Evolutionary conservation across 2,113 vertebrate genomes (phyloP).

Genomic region (Tragelaphus scriptus): DNA sequence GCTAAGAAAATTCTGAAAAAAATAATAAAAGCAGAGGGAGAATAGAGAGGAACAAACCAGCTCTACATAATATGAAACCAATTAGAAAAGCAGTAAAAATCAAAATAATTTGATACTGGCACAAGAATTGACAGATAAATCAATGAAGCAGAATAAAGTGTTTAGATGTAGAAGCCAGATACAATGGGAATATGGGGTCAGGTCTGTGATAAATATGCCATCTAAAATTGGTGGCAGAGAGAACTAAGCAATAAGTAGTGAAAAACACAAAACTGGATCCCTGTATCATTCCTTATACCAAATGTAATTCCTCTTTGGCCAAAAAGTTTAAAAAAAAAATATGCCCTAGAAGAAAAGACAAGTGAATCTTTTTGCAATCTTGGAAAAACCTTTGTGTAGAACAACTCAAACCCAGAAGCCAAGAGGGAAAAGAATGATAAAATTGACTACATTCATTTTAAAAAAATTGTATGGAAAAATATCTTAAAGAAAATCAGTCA

Average conservation of each 20-base stretch:
- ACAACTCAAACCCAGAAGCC: background rate
- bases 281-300: background rate
- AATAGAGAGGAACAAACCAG: background rate
- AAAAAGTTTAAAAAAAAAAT: background rate
- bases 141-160: background rate
- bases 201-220: background rate
- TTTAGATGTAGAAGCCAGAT: constrained; percentile 6
- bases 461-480: background rate
- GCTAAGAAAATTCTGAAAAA: constrained; percentile 14
- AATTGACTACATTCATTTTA: background rate
- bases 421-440: background rate
- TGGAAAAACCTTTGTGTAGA: background rate
- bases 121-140: background rate
- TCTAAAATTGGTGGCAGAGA: constrained; percentile 5
- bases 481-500: background rate
- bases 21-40: background rate
- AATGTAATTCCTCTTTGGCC: background rate
- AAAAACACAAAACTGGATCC: background rate
- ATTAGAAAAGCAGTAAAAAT: background rate
- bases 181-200: background rate
- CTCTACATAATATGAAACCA: background rate
- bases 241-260: background rate
- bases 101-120: background rate
- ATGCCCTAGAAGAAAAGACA: background rate
- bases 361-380: background rate